Evolutionary conservation across 1,140 invertebrate species (phyloP), one percentile per base, ranked within the genome.

Genomic region (Lepidurus packardi): DNA sequence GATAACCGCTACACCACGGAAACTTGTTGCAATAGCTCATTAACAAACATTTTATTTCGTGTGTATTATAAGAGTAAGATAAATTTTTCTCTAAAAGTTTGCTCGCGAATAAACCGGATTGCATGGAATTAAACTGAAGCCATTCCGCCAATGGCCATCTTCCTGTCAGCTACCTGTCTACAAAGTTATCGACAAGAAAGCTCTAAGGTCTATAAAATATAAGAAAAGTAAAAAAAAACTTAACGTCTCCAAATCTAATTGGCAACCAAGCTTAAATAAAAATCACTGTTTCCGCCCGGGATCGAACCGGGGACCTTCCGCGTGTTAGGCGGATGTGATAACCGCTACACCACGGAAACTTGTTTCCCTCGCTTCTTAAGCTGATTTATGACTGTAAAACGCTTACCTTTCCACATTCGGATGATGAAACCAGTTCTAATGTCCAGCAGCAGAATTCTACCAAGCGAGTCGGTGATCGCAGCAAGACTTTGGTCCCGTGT

Each of bases 341-440:
- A 82, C 81, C 81, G 78, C 81, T 82, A 82, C 81, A 82, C 81
- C 81, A 82, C 78, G 24, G 42, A 77, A 77, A 77, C 75, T 41
- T 77, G 25, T 41, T 77, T 65, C 7, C 9, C 16, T 21, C 3
- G 8, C 1, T 13, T 65, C 13, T 65, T 65, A 65, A 65, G 1
- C 16, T 65, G 13, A 4, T 45, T 4, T 44, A 9, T 77, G 42
- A 24, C 13, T 13, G 0, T 5, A 21, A n/a, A 16, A 16, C 24
- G 43, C 43, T 79, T 82, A 88, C 95, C 96, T 88, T 98, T 98
- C 88, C 95, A 97, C 84, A 97, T 92, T 79, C 94, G 88, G 24
- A 97, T 84, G 24, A 92, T 90, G 77, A 93, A 88, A 9, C 94
- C 93, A 82, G 89, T 90, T 47, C 88, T 88, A 34, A 93, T 90